Evolutionary conservation across 2,113 vertebrate species (phyloP), one percentile per base, ranked within the genome.

Genomic region (Mugil cephalus): DNA sequence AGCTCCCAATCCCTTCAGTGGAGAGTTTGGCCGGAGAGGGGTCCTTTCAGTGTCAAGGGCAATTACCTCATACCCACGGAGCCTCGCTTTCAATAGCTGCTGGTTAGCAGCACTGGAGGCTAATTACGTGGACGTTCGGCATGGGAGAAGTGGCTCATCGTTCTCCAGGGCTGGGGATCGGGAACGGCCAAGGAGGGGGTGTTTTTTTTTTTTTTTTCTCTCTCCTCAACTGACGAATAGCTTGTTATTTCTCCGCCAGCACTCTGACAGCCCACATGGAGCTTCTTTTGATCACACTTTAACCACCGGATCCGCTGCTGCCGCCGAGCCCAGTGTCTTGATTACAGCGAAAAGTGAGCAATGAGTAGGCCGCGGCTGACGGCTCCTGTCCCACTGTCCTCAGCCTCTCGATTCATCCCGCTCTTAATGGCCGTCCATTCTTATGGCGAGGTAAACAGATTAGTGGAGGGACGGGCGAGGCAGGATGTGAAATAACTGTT

Each of bases 11-110:
- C 68, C 69, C 47, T 67, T 85, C 68, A 42, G 43, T 47, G 36
- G 47, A 65, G 66, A 38, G 59, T 71, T 71, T 46, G 69, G 54
- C 43, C 47, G 52, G 39, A 50, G 64, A 84, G 70, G 69, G 82
- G 79, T 64, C 74, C 61, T 81, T 77, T 83, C 40, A 15, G 65
- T 82, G 83, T 86, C 82, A 69, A 72, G 85, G 74, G 77, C 74
- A 84, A 89, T 88, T 87, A 76, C 84, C 68, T 78, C 40, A 51
- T 80, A 74, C 67, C 77, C 51, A 36, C 65, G 71, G 67, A 6
- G 19, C 79, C 82, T 82, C 69, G 61, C 63, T 85, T 79, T 81
- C 78, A 82, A 79, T 79, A 59, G 70, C 64, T 52, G 52, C 59
- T 59, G 63, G 55, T 67, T 79, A 69, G 73, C 19, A 4, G 61